phyloP scores from a whole-genome alignment of 2,797 vertebrate genomes.

The Potorous gilbertii region DNA sequence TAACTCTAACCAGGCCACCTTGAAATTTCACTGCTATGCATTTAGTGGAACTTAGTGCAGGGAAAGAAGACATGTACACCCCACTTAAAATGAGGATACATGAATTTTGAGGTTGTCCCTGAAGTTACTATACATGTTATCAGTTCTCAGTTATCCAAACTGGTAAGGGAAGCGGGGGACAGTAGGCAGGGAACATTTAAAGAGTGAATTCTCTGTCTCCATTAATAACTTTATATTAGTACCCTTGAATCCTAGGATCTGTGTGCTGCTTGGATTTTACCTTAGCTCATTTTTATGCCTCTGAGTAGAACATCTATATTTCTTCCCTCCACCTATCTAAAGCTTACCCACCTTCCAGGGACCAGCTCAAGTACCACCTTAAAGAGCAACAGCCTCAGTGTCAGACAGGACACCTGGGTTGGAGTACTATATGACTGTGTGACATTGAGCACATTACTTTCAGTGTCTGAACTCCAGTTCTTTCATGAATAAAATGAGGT shows the following conservation, averaged over 20 bases:
- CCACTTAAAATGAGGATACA: background rate
- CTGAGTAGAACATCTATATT: background rate
- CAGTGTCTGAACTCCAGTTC: background rate
- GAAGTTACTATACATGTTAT: background rate
- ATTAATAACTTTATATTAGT: background rate
- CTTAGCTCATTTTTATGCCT: background rate
- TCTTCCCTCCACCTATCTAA: background rate
- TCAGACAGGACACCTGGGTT: background rate
- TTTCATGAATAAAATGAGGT: background rate
- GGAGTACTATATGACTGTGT: background rate
- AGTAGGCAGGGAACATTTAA: background rate
- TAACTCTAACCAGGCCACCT: background rate
- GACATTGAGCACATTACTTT: background rate
- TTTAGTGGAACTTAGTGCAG: background rate
- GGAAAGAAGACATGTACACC: background rate
- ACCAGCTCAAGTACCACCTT: background rate
- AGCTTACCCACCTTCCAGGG: background rate
- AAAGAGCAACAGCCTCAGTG: background rate
- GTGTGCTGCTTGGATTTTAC: background rate
- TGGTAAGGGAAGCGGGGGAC: background rate
- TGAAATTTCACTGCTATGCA: background rate
- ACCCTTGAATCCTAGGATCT: background rate
- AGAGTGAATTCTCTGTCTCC: background rate
- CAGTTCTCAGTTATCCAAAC: background rate
- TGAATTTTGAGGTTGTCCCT: background rate